Evolutionary conservation across 1,140 invertebrate species (phyloP).

Genomic region (Heterodera carotae): DNA sequence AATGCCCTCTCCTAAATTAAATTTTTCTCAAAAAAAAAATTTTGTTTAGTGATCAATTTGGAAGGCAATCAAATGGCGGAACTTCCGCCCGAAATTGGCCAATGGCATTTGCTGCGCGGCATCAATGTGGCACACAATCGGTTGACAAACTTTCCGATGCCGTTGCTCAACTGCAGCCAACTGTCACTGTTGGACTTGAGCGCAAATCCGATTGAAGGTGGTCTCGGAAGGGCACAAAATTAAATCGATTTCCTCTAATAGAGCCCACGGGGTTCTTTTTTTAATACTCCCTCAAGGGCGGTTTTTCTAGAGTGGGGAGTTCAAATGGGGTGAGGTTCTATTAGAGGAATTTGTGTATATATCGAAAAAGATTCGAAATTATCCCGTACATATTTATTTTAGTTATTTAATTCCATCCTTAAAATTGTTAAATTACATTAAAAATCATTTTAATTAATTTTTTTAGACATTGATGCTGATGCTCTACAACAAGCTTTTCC

Average conservation of each 20-base stretch:
- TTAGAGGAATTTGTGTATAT: too few relatives aligned
- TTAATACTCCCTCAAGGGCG: too few relatives aligned
- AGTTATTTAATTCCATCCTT: too few relatives aligned
- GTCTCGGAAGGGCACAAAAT: too few relatives aligned
- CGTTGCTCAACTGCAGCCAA: slow-evolving; percentile 36
- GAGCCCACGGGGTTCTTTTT: too few relatives aligned
- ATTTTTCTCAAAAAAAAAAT: background rate
- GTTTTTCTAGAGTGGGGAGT: too few relatives aligned
- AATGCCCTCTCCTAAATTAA: background rate
- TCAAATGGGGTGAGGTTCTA: too few relatives aligned
- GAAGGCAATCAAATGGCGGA: slow-evolving; percentile 53
- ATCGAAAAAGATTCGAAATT: too few relatives aligned
- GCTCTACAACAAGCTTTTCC: slow-evolving; percentile 34
- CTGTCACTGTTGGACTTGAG: slow-evolving; percentile 51
- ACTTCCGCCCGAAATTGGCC: slow-evolving; percentile 50
- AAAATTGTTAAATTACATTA: too few relatives aligned
- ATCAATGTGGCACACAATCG: slow-evolving; percentile 51
- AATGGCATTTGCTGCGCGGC: slow-evolving; percentile 46
- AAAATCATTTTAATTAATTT: slow-evolving; percentile 3
- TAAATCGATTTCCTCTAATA: too few relatives aligned
- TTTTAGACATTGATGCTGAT: slow-evolving; percentile 48
- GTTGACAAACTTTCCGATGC: slow-evolving; percentile 42
- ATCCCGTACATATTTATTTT: too few relatives aligned
- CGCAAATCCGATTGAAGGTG: slow-evolving; percentile 51
- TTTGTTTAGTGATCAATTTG: slow-evolving; percentile 54